These are phyloP conservation scores for Neoniphon sammara DNA, from an alignment of 2,797 vertebrate species.

Conservation along the genomic window DNA sequence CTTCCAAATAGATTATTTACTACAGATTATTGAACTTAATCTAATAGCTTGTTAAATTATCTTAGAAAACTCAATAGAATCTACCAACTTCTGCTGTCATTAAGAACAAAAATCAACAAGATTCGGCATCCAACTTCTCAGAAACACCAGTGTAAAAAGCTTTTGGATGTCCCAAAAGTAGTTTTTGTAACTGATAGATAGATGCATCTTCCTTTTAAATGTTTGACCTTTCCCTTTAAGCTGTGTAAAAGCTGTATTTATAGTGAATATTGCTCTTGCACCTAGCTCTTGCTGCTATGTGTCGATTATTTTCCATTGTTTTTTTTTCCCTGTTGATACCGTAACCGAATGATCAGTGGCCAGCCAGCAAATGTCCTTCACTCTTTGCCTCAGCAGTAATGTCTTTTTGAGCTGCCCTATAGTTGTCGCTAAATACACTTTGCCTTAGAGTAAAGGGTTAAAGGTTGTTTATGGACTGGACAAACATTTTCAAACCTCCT, in stretches of 20 bases:
- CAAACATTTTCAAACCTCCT: constrained; percentile 17
- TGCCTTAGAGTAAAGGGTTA: constrained; percentile 7
- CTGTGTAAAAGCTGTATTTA: neutral
- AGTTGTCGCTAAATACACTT: neutral
- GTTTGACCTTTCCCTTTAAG: neutral
- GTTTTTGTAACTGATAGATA: neutral
- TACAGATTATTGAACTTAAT: neutral
- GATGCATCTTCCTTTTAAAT: neutral
- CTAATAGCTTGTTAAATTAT: neutral
- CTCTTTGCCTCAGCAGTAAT: neutral
- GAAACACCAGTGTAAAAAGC: neutral
- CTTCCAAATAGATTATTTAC: neutral
- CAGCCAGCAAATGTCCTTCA: constrained; percentile 9
- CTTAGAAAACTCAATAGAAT: too few relatives aligned
- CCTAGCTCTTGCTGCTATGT: too few relatives aligned
- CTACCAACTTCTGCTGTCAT: neutral
- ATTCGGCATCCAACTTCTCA: constrained; percentile 1
- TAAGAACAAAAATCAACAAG: neutral
- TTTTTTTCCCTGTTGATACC: neutral
- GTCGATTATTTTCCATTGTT: neutral
- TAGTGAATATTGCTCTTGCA: neutral
- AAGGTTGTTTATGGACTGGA: neutral
- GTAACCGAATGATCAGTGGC: neutral
- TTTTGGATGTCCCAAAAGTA: neutral
- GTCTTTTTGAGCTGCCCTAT: constrained; percentile 14